Base-by-base conservation (phyloP, 2,797 vertebrate genomes). In the Pygocentrus nattereri region DNA sequence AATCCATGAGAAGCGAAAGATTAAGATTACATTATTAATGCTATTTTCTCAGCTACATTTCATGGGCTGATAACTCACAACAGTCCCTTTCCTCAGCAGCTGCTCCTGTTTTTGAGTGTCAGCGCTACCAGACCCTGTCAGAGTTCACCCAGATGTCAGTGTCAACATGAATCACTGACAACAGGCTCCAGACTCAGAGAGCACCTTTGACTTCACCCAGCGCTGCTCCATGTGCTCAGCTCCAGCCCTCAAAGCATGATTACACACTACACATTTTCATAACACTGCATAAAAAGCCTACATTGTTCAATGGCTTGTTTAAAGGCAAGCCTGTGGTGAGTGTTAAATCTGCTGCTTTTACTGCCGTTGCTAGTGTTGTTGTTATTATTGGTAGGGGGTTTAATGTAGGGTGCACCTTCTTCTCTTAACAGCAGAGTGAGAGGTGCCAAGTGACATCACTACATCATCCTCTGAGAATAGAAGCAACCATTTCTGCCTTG, bases 81-180 rank as follows among this genome's bases (percentile, higher is more conserved):
- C n/a, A 47, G n/a, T 25, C 12, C 21, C 21, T 50, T 50, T 70
- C 30, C 27, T 31, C 27, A 52, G 25, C 47, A 65, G 18, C 62
- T 65, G 62, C 62, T 65, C 18, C 6, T 10, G 31, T 3, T 10
- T 69, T 69, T 44, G 65, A 15, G 5, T 73, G 19, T 21, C 52
- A 73, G 30, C 31, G 54, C 18, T 34, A 21, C 50, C 52, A 38
- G 49, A 73, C 71, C 30, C 50, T 73, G 71, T 58, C 71, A 38
- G 34, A 69, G 71, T 73, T 73, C 71, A 73, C 50, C 50, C 52
- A 73, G 71, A 54, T 73, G 50, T 58, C 30, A 73, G 31, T 25
- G 30, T 73, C 31, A 13, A 23, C 71, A 56, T 3, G 5, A 56
- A 73, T 58, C 30, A 38, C 10, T 38, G 30, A 56, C 19, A 73